phyloP scores from a whole-genome alignment of 1,140 invertebrate genomes.

The Drosophila carrolli region DNA sequence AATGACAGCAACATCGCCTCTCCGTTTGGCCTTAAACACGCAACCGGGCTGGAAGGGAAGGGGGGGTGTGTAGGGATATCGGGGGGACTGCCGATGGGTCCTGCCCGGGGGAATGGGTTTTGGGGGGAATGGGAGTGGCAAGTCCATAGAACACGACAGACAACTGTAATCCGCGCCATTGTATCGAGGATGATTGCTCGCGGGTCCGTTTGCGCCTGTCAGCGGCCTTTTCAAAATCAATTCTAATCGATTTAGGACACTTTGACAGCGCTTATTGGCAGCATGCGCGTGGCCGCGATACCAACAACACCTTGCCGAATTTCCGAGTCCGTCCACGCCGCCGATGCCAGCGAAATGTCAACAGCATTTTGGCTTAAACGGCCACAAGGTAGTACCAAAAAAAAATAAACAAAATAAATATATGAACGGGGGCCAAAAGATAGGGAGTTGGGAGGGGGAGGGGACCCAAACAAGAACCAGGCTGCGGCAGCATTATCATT shows the following conservation, averaged over 20 bases:
- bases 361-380: constrained; percentile 70
- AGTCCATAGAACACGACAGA: constrained; percentile 74
- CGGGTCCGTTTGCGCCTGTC: constrained; percentile 57
- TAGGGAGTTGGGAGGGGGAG: neutral
- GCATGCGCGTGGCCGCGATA: constrained; percentile 75
- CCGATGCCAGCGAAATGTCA: constrained; percentile 53
- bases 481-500: constrained; percentile 66
- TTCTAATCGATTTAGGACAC: constrained; percentile 82
- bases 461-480: constrained; percentile 45
- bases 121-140: constrained; percentile 12
- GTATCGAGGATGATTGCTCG: constrained; percentile 53
- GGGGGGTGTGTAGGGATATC: neutral
- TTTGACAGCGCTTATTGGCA: constrained; percentile 82
- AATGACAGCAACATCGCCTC: constrained; percentile 82
- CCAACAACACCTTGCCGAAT: constrained; percentile 61
- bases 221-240: constrained; percentile 73
- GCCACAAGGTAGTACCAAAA: constrained; percentile 12
- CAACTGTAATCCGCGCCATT: constrained; percentile 78
- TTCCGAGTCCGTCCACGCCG: neutral
- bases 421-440: constrained; percentile 7
- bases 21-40: constrained; percentile 77
- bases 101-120: neutral
- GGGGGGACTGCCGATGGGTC: neutral
- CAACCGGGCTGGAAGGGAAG: constrained; percentile 29
- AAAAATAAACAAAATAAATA: constrained; percentile 5